A percentile compares a stretch with the other conserved stretches of the same genome.
phyloP scores from a whole-genome alignment of 2,797 vertebrate species.

The Diplodus puntazzo region DNA sequence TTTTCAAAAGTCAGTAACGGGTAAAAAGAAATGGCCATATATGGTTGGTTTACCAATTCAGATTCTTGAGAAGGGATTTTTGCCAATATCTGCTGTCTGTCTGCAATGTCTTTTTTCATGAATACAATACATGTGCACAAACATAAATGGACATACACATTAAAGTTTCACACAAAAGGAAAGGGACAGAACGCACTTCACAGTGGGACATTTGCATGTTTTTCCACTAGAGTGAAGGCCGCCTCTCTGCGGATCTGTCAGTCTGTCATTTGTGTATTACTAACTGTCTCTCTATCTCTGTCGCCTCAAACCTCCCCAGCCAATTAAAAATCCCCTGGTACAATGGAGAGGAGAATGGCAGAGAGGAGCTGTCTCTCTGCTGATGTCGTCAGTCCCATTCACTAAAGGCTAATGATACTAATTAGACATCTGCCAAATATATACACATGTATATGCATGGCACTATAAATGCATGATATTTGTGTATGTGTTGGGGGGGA shows the following conservation, averaged over 20 bases:
- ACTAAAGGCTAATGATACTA: constrained; percentile 81
- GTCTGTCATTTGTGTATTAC: constrained; percentile 55
- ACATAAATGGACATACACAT: constrained; percentile 27
- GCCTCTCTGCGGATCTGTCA: constrained; percentile 52
- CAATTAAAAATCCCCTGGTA: constrained; percentile 79
- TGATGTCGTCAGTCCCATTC: constrained; percentile 69
- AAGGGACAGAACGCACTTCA: constrained; percentile 34
- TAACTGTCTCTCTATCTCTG: constrained; percentile 40
- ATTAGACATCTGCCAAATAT: constrained; percentile 65
- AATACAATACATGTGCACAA: constrained; percentile 14
- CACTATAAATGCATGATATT: neutral
- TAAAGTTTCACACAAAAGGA: constrained; percentile 19
- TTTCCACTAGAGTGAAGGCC: constrained; percentile 51
- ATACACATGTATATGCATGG: constrained; percentile 2
- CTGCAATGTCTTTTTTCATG: constrained; percentile 32
- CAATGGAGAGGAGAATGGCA: constrained; percentile 49
- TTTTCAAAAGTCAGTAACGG: neutral
- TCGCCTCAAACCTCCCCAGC: constrained; percentile 58
- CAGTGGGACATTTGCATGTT: constrained; percentile 61
- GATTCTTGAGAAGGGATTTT: constrained; percentile 18
- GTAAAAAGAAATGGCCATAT: neutral
- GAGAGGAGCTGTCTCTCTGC: constrained; percentile 58
- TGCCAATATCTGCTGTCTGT: constrained; percentile 24
- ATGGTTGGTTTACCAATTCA: constrained; percentile 7
- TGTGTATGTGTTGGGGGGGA: neutral